phyloP scores from a whole-genome alignment of 1,140 invertebrate genomes.

The Schmidtea mediterranea region DNA sequence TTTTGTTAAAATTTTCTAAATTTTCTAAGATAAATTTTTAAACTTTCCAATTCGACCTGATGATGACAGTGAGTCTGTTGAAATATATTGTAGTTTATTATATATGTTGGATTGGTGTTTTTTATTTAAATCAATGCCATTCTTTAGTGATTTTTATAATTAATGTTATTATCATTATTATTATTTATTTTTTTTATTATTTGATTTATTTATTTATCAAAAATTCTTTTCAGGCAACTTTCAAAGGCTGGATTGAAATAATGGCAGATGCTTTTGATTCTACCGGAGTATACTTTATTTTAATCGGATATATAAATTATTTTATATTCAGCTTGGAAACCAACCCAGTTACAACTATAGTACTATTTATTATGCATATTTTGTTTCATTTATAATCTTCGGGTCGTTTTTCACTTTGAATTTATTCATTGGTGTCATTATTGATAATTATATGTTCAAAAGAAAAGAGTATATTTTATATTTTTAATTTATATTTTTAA shows the following conservation, averaged over 20 bases:
- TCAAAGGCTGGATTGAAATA: slow-evolving; percentile 59
- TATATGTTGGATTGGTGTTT: no score
- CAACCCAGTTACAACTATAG: slow-evolving; percentile 75
- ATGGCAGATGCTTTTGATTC: slow-evolving; percentile 90
- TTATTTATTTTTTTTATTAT: no score
- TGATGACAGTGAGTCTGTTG: no score
- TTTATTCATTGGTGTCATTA: slow-evolving; percentile 89
- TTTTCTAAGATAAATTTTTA: no score
- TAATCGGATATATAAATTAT: no score
- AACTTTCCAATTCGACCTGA: no score
- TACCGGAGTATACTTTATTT: background rate
- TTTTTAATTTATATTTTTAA: no score
- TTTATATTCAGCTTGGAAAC: slow-evolving; percentile 45
- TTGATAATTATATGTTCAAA: slow-evolving; percentile 97
- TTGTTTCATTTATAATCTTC: slow-evolving; percentile 87
- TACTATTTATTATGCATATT: slow-evolving; percentile 89
- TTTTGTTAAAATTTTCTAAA: no score
- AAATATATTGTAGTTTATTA: no score
- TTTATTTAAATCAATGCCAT: no score
- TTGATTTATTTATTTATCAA: slow-evolving; percentile 1
- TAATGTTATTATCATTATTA: no score
- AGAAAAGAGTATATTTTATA: slow-evolving; percentile 70
- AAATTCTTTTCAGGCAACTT: slow-evolving; percentile 41
- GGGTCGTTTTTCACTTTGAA: slow-evolving; percentile 89
- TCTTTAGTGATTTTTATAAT: no score